These are phyloP conservation scores for Xestia ashworthii DNA, from an alignment of 2,888 invertebrate species.

Conservation along the genomic window DNA sequence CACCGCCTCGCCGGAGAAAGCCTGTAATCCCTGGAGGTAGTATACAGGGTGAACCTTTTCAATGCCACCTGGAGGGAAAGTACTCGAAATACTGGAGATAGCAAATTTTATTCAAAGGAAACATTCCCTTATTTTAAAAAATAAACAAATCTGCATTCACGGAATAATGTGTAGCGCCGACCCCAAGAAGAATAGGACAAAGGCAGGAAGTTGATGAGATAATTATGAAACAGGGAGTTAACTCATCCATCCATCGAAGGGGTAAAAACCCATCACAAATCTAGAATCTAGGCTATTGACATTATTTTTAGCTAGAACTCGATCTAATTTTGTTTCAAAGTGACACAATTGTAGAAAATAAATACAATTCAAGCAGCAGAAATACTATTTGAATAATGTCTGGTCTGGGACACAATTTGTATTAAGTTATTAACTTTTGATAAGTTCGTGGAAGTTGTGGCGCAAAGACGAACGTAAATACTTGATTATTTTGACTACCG, in stretches of 20 bases:
- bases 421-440: slow-evolving; percentile 34
- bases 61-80: too few relatives aligned
- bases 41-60: too few relatives aligned
- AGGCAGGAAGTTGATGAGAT: too few relatives aligned
- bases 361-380: background rate
- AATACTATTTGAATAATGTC: slow-evolving; percentile 4
- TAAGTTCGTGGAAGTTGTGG: slow-evolving; percentile 21
- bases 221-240: background rate
- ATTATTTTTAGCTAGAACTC: background rate
- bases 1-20: background rate
- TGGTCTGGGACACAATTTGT: slow-evolving; percentile 16
- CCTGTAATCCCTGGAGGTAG: background rate
- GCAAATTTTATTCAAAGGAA: too few relatives aligned
- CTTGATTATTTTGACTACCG: slow-evolving; percentile 8
- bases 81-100: too few relatives aligned
- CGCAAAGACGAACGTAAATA: slow-evolving; percentile 9
- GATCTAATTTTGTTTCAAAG: background rate
- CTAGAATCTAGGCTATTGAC: background rate
- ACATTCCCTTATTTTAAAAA: too few relatives aligned
- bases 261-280: background rate
- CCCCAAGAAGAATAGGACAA: too few relatives aligned
- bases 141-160: too few relatives aligned
- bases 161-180: too few relatives aligned
- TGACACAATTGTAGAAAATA: background rate
- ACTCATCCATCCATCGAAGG: too few relatives aligned